phyloP scores from a whole-genome alignment of 1,140 invertebrate species.

The Eriosoma lanigerum region DNA sequence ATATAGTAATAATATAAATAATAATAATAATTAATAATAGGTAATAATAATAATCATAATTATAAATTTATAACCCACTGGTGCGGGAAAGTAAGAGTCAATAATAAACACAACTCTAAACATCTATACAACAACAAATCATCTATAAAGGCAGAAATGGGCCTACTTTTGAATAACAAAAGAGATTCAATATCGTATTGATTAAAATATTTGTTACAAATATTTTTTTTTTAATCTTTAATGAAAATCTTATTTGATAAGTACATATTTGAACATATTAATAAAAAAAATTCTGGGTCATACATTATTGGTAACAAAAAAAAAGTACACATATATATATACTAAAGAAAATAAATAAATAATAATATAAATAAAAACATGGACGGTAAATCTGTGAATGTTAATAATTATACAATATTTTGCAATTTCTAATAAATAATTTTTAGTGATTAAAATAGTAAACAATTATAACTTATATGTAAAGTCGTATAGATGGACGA shows the following conservation, averaged over 20 bases:
- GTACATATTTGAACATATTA: neutral
- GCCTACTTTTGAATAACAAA: slow-evolving; percentile 40
- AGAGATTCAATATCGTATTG: slow-evolving; percentile 20
- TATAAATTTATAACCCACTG: slow-evolving; percentile 36
- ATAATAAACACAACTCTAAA: slow-evolving; percentile 48
- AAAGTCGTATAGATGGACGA: slow-evolving; percentile 29
- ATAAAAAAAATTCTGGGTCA: slow-evolving; percentile 8
- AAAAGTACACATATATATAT: neutral
- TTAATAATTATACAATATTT: slow-evolving; percentile 34
- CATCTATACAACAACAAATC: slow-evolving; percentile 51
- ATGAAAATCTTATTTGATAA: slow-evolving; percentile 29
- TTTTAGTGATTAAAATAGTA: slow-evolving; percentile 4
- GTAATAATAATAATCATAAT: slow-evolving; percentile 40
- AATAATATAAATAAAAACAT: slow-evolving; percentile 32
- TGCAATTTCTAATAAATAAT: slow-evolving; percentile 21
- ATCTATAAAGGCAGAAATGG: slow-evolving; percentile 49
- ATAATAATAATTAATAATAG: slow-evolving; percentile 21
- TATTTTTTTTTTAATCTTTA: slow-evolving; percentile 4
- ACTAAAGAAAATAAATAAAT: neutral
- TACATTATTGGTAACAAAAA: slow-evolving; percentile 40
- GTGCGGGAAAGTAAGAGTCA: neutral
- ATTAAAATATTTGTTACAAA: slow-evolving; percentile 24
- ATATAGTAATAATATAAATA: slow-evolving; percentile 41
- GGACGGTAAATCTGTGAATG: slow-evolving; percentile 45
- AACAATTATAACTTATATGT: neutral